Evolutionary conservation across 2,888 invertebrate genomes (phyloP), one percentile per base, ranked within the genome.

Genomic region (Melanchra persicariae): DNA sequence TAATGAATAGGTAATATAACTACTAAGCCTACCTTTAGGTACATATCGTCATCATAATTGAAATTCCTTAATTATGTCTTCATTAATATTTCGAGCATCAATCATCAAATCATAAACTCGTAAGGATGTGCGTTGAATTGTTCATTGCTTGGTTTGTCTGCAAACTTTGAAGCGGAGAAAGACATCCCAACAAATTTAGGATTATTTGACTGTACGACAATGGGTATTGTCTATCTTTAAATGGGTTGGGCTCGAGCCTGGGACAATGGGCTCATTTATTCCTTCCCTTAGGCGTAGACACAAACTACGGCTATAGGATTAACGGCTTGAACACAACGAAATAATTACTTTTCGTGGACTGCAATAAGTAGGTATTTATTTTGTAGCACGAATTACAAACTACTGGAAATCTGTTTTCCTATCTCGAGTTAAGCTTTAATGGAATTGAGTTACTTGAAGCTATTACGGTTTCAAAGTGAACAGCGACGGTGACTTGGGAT

Each of bases 201-300:
- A 92, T 93, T 92, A 93, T 91, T 92, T 90, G 88, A 89, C 88
- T 90, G 89, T 88, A 91, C 89, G 90, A 93, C 93, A 93, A 93
- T 93, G 90, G 92, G 91, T 91, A 93, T 94, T 94, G 93, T 94
- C 92, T 93, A 91, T 93, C 90, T 93, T 91, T 89, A 93, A 93
- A 93, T 93, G 91, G 91, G 92, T 89, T 90, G 90, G 88, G 90
- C 89, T 88, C 86, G 89, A 90, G 89, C 61, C 87, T 85, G 88
- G 91, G 89, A 94, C 93, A 94, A 93, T 92, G 87, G 90, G 90
- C 91, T 93, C 93, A 93, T 93, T 94, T 93, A 93, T 93, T 93
- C 91, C 90, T 91, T 90, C 91, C 93, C 93, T 91, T 87, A 91
- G 93, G 93, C 92, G 91, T 89, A 91, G 89, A 89, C 88, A 90